phyloP scores from a whole-genome alignment of 2,888 invertebrate species.

The Dasysyrphus albostriatus region DNA sequence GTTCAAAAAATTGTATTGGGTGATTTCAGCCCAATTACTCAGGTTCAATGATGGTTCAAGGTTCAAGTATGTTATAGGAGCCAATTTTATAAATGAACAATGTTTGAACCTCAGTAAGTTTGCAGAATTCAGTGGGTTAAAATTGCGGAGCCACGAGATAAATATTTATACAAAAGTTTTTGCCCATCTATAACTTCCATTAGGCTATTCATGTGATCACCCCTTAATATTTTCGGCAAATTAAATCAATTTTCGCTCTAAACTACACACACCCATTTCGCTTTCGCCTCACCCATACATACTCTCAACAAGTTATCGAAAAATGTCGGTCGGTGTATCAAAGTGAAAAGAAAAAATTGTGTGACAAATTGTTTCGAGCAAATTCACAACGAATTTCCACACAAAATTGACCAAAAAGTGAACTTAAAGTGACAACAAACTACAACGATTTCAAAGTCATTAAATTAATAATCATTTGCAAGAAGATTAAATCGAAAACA shows the following conservation, averaged over 20 bases:
- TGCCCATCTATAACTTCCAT: too few species aligned
- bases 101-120: too few species aligned
- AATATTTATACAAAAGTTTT: too few species aligned
- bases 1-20: too few species aligned
- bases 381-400: constrained; percentile 56
- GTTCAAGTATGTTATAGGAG: too few species aligned
- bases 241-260: constrained; percentile 38
- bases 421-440: constrained; percentile 44
- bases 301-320: constrained; percentile 75
- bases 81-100: too few species aligned
- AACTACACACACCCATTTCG: constrained; percentile 54
- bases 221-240: background rate
- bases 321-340: constrained; percentile 73
- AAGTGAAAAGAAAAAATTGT: constrained; percentile 64
- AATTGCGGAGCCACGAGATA: too few species aligned
- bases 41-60: too few species aligned
- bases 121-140: too few species aligned
- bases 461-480: constrained; percentile 32
- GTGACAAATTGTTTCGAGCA: constrained; percentile 67
- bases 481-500: constrained; percentile 51
- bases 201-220: constrained; percentile 23
- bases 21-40: too few species aligned
- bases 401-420: constrained; percentile 60
- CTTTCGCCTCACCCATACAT: constrained; percentile 70
- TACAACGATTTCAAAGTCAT: constrained; percentile 34